Base-by-base conservation (phyloP, 2,797 vertebrate species). In the Pseudochaenichthys georgianus region DNA sequence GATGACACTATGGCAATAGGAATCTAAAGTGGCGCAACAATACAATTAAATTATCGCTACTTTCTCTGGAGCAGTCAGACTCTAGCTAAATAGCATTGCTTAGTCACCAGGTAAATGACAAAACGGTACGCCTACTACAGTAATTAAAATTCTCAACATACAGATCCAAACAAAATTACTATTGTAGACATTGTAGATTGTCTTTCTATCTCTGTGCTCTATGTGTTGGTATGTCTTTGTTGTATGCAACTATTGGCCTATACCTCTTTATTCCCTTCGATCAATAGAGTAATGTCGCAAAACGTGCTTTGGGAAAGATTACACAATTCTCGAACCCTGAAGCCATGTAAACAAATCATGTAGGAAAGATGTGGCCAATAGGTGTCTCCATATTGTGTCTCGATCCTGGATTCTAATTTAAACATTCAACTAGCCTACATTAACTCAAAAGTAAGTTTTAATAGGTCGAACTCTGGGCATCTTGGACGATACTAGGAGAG, bases 1-100 rank as follows among this genome's bases (percentile, higher is more conserved):
- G 19, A 41, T 42, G n/a, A 21, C 41, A 54, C 43, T 0, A 51
- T 64, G 52, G 34, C 50, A 69, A 70, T 21, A 8, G 62, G 48
- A 66, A 63, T 17, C 3, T 7, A 43, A 78, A 68, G 50, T 7
- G 53, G 51, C 3, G 3, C 13, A 63, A 67, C 69, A 74, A 64
- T 19, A 65, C 19, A 72, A 28, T 31, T 42, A 59, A 5, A 15
- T 0, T 23, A 17, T n/a, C 23, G 42, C 23, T 65, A 17, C 8
- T 23, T 63, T 77, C 53, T 58, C 16, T 53, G 58, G 38, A 54
- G 53, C 63, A 21, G 73, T 38, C 60, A 63, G 57, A 70, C 34
- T 59, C 15, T 47, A 69, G 28, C 38, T 57, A 38, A 67, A 67
- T 16, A 12, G 51, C 31, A 31, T 9, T 9, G 28, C 28, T 28